phyloP scores from a whole-genome alignment of 1,140 invertebrate genomes.

The Venturia canescens region DNA sequence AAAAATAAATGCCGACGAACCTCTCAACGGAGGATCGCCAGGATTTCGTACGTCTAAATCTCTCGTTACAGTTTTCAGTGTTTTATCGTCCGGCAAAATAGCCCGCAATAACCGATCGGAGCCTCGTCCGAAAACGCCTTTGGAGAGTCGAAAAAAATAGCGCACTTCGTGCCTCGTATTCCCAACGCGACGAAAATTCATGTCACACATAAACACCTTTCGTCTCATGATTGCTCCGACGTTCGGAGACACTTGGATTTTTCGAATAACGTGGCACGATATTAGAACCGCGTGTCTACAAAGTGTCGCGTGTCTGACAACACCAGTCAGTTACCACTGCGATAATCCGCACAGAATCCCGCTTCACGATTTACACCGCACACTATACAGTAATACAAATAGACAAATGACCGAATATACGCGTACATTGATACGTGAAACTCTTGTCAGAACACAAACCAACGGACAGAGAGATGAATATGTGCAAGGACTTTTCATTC shows the following conservation, averaged over 20 bases:
- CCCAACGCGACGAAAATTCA: neutral
- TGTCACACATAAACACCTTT: neutral
- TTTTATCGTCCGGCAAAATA: neutral
- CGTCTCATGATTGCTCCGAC: neutral
- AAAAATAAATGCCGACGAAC: too few relatives aligned
- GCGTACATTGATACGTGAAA: neutral
- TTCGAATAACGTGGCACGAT: neutral
- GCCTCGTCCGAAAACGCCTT: too few relatives aligned
- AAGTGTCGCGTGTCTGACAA: slow-evolving; percentile 12
- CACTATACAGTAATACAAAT: neutral
- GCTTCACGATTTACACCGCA: neutral
- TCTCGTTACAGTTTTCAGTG: neutral
- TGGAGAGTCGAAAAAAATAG: neutral
- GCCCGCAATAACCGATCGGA: neutral
- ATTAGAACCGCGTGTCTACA: slow-evolving; percentile 12
- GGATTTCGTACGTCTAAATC: neutral
- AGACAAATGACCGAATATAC: neutral
- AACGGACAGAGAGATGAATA: too few relatives aligned
- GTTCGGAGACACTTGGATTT: neutral
- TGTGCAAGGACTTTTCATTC: neutral
- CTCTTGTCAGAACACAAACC: neutral
- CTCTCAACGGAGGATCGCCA: neutral
- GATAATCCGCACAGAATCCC: slow-evolving; percentile 3
- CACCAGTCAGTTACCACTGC: slow-evolving; percentile 4
- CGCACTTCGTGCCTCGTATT: neutral